Base-by-base conservation (phyloP, 2,797 vertebrate genomes). In the Ctenopoma multispine region DNA sequence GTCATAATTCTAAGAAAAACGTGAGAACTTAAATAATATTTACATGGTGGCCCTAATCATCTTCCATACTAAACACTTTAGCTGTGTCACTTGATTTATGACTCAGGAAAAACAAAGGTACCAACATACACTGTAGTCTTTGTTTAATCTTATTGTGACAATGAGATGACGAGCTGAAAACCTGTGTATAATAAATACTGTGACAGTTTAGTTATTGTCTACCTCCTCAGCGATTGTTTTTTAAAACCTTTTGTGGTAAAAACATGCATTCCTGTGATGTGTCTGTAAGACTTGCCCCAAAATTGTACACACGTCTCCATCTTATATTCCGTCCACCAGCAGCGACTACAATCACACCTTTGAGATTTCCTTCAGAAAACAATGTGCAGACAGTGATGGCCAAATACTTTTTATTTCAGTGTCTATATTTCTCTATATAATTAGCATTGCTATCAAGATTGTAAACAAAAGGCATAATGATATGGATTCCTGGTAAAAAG, bases 401-500 rank as follows among this genome's bases (percentile, higher is more conserved):
- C 65, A 69, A 75, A 50, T 48, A 54, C 9, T n/a, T 69, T 82
- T 77, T 77, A 84, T 83, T 89, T 80, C 15, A 62, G 54, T 46
- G 31, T 80, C 69, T 36, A 3, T 71, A 59, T 12, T 40, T 69
- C 53, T 66, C 20, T 7, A 74, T 29, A 71, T 56, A n/a, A 55
- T 65, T 76, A 55, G 67, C 59, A 79, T 81, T 24, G 59, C 75
- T 60, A 79, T 72, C 55, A 81, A 79, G 61, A 71, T 43, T 62
- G 70, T 83, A 85, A 89, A 84, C 53, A 75, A 81, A 82, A 77
- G 36, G 59, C 61, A 50, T 23, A 53, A 75, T 71, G 41, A 69
- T 12, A 57, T 79, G 65, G 70, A 85, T 79, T 77, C 70, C 49
- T 74, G 23, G 59, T 75, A 81, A 83, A 90, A 90, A 90, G 68